Evolutionary conservation across 2,888 invertebrate species (phyloP).

Genomic region (Disparrhopalites patrizii): DNA sequence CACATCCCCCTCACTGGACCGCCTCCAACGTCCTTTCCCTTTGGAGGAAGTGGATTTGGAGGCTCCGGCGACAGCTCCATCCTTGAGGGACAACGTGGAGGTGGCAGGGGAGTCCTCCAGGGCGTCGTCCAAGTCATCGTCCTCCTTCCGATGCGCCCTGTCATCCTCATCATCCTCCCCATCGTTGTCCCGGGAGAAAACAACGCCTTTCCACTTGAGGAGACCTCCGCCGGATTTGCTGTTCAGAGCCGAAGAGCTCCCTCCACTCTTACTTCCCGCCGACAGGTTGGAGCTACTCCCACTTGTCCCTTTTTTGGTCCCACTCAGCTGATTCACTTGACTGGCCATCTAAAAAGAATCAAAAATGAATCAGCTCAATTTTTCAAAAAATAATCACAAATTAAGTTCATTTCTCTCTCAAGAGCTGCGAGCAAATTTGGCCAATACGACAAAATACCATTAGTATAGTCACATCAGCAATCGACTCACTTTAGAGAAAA

Average conservation of each 20-base stretch:
- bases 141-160: slow-evolving; percentile 10
- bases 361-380: neutral
- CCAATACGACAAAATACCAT: too few species aligned
- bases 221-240: slow-evolving; percentile 54
- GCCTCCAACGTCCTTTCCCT: neutral
- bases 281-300: neutral
- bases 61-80: neutral
- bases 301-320: slow-evolving; percentile 3
- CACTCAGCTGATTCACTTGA: neutral
- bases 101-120: slow-evolving; percentile 20
- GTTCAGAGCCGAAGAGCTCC: neutral
- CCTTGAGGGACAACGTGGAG: neutral
- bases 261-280: neutral
- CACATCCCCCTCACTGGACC: neutral
- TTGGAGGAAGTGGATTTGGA: neutral
- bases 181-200: slow-evolving; percentile 65
- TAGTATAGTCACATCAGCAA: too few species aligned
- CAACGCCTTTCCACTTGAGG: slow-evolving; percentile 73
- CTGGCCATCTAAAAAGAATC: slow-evolving; percentile 1
- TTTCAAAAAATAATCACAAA: neutral
- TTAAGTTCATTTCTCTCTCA: too few species aligned
- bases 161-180: slow-evolving; percentile 51
- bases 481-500: too few species aligned
- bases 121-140: slow-evolving; percentile 29
- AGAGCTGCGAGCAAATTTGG: too few species aligned